Percentiles rank a stretch among this genome's conserved stretches.
Conservation (phyloP, 2,113 vertebrate species). For the Mixornis gularis region DNA sequence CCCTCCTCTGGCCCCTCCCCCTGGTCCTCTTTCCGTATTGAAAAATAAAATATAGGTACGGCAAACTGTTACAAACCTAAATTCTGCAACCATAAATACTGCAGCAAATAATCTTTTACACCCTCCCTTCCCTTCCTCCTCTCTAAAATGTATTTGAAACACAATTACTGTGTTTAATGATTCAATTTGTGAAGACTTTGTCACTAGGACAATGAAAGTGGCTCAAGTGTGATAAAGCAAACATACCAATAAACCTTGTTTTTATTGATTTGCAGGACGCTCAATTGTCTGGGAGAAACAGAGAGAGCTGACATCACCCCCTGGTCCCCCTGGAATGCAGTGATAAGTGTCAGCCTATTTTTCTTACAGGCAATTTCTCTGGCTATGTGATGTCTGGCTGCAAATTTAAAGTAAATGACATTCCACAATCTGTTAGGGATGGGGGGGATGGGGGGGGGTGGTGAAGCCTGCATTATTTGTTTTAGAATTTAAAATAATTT, state of each 20-base stretch:
- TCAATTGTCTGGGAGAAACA: conserved; percentile 54
- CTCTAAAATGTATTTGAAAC: conserved; percentile 34
- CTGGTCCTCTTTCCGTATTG: not conserved
- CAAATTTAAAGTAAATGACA: conserved; percentile 61
- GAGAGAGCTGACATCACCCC: conserved; percentile 44
- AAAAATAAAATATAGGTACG: not conserved
- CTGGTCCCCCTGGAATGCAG: conserved; percentile 28
- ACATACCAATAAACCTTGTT: conserved; percentile 54
- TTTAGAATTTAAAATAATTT: conserved; percentile 58
- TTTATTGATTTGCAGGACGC: conserved; percentile 67
- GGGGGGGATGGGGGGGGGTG: not conserved
- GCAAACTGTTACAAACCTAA: conserved; percentile 3
- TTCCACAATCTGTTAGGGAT: conserved; percentile 38
- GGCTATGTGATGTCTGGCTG: conserved; percentile 55
- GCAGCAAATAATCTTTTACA: not conserved
- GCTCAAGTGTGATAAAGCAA: conserved; percentile 47
- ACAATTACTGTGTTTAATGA: conserved; percentile 58
- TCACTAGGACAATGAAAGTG: conserved; percentile 16
- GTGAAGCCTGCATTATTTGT: conserved; percentile 20
- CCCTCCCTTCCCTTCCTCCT: not conserved
- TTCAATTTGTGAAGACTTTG: conserved; percentile 43
- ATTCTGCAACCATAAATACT: conserved; percentile 14
- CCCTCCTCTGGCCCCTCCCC: not conserved
- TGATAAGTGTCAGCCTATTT: conserved; percentile 33
- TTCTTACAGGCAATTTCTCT: conserved; percentile 56